These are phyloP conservation scores for Formica selysi DNA, from an alignment of 1,140 invertebrate species.

Conservation along the genomic window DNA sequence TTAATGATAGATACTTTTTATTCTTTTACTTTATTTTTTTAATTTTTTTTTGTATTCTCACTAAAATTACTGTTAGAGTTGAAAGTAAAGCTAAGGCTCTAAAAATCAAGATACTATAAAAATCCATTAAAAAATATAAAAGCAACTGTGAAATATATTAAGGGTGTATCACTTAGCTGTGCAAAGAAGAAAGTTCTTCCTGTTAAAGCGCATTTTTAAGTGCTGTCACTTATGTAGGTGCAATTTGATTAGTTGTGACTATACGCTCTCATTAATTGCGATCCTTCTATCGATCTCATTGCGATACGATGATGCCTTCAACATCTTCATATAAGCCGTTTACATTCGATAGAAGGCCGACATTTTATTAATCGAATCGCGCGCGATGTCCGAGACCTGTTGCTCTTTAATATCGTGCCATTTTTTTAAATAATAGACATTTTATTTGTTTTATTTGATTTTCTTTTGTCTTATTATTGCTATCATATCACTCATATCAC, in stretches of 20 bases:
- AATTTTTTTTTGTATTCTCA: not conserved
- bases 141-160: not conserved
- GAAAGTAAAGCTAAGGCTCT: not conserved
- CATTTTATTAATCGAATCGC: constrained; percentile 30
- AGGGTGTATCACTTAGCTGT: constrained; percentile 2
- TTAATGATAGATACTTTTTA: not conserved
- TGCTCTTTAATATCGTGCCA: constrained; percentile 33
- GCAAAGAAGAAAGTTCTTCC: constrained; percentile 22
- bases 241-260: constrained; percentile 48
- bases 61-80: not conserved
- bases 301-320: not conserved
- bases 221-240: constrained; percentile 28
- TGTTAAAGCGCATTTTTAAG: constrained; percentile 27
- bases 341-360: constrained; percentile 8
- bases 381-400: constrained; percentile 25
- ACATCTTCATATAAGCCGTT: not conserved
- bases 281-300: constrained; percentile 40
- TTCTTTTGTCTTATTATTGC: not conserved
- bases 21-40: not conserved
- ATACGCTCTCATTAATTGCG: constrained; percentile 39
- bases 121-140: not conserved
- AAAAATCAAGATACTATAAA: not conserved
- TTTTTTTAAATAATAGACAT: not conserved
- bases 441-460: not conserved
- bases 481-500: no score